These are phyloP conservation scores for Ochlodes sylvanus DNA, from an alignment of 2,888 invertebrate species.

Conservation along the genomic window DNA sequence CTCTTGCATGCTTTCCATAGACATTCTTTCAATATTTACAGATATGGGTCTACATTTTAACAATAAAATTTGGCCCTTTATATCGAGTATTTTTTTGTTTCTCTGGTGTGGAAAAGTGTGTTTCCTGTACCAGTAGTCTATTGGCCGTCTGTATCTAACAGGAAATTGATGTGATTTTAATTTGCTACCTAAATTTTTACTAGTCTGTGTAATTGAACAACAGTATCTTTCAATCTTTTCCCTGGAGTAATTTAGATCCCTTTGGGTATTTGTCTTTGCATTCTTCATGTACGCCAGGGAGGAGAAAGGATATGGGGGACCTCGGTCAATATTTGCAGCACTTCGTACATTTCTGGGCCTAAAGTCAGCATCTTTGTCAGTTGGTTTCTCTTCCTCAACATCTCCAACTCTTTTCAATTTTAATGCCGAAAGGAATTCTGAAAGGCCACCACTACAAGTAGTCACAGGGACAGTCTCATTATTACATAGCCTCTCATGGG, in stretches of 20 bases:
- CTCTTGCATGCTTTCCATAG: slow-evolving; percentile 69
- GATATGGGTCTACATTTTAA: slow-evolving; percentile 79
- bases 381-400: slow-evolving; percentile 45
- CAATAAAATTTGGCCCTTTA: slow-evolving; percentile 78
- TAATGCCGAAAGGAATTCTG: slow-evolving; percentile 72
- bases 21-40: slow-evolving; percentile 75
- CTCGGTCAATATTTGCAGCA: slow-evolving; percentile 68
- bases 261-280: slow-evolving; percentile 62
- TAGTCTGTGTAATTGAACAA: slow-evolving; percentile 59
- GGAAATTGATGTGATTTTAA: slow-evolving; percentile 72
- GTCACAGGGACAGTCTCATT: slow-evolving; percentile 59
- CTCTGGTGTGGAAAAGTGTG: slow-evolving; percentile 74
- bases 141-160: slow-evolving; percentile 71
- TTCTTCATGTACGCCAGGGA: slow-evolving; percentile 75
- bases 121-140: slow-evolving; percentile 76
- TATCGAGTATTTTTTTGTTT: slow-evolving; percentile 70
- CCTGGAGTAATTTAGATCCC: slow-evolving; percentile 67
- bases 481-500: slow-evolving; percentile 79
- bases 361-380: slow-evolving; percentile 49
- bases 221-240: slow-evolving; percentile 78
- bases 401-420: slow-evolving; percentile 62
- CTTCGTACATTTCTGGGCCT: slow-evolving; percentile 66
- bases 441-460: slow-evolving; percentile 60
- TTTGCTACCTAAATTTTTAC: slow-evolving; percentile 70
- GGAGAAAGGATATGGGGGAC: slow-evolving; percentile 79